phyloP scores from a whole-genome alignment of 2,888 invertebrate species.

The Agonopterix heracliana region DNA sequence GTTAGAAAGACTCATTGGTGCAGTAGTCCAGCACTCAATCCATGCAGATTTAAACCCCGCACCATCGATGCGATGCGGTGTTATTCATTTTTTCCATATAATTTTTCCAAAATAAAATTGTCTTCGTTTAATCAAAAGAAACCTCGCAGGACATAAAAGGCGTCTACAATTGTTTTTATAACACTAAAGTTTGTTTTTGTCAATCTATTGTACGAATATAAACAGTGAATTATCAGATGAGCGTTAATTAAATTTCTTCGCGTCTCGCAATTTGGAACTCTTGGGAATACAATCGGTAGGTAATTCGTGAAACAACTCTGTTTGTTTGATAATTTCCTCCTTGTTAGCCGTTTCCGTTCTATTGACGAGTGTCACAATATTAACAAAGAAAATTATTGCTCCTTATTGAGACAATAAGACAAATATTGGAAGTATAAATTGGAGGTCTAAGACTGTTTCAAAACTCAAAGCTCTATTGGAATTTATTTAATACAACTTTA shows the following conservation, averaged over 20 bases:
- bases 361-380: too few relatives aligned
- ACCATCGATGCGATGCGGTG: too few relatives aligned
- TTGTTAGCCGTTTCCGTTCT: conserved; percentile 20
- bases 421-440: too few relatives aligned
- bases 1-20: too few relatives aligned
- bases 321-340: conserved; percentile 34
- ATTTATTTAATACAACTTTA: too few relatives aligned
- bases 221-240: conserved; percentile 63
- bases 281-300: conserved; percentile 35
- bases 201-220: conserved; percentile 45
- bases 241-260: conserved; percentile 64
- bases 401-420: too few relatives aligned
- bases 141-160: background rate
- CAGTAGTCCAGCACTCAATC: too few relatives aligned
- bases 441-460: too few relatives aligned
- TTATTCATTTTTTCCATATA: too few relatives aligned
- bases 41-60: too few relatives aligned
- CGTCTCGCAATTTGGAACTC: conserved; percentile 49
- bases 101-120: background rate
- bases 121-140: background rate
- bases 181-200: conserved; percentile 44
- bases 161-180: background rate
- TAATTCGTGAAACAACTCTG: conserved; percentile 42
- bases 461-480: too few relatives aligned
- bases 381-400: too few relatives aligned